These are phyloP conservation scores for Syrista parreyssii DNA, from an alignment of 2,888 invertebrate species.

Conservation along the genomic window DNA sequence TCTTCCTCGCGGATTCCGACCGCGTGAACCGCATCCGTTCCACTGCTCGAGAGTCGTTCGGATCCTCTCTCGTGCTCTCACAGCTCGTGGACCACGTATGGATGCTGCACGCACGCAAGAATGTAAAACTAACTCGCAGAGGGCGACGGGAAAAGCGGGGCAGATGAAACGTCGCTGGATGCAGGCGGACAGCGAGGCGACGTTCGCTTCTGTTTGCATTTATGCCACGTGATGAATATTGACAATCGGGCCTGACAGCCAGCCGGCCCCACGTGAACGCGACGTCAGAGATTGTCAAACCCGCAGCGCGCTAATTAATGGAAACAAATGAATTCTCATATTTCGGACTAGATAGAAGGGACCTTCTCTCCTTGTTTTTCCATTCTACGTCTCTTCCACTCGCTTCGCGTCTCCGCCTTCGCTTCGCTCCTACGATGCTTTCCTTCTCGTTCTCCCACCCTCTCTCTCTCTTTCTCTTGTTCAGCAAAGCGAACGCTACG, in stretches of 20 bases:
- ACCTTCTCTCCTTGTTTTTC: not conserved
- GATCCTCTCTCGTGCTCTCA: not conserved
- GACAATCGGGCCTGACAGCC: not conserved
- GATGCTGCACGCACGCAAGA: not conserved
- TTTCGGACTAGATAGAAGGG: slow-evolving; percentile 28
- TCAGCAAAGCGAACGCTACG: not conserved
- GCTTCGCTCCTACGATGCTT: not conserved
- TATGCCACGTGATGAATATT: not conserved
- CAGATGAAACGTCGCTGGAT: too few species aligned
- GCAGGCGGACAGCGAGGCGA: too few species aligned
- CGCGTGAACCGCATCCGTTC: not conserved
- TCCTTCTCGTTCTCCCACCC: too few species aligned
- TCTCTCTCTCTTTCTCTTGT: too few species aligned
- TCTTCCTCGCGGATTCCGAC: too few species aligned
- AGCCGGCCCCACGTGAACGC: not conserved
- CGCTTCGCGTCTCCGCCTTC: not conserved
- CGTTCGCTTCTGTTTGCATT: not conserved
- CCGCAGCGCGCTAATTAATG: slow-evolving; percentile 32
- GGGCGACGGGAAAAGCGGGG: too few species aligned
- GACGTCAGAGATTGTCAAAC: not conserved
- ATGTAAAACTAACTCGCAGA: not conserved
- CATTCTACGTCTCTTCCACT: not conserved
- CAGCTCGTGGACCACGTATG: not conserved
- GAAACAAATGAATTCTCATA: slow-evolving; percentile 42
- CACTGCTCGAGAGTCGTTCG: not conserved